phyloP scores from a whole-genome alignment of 2,888 invertebrate species.

The Euproctis similis region DNA sequence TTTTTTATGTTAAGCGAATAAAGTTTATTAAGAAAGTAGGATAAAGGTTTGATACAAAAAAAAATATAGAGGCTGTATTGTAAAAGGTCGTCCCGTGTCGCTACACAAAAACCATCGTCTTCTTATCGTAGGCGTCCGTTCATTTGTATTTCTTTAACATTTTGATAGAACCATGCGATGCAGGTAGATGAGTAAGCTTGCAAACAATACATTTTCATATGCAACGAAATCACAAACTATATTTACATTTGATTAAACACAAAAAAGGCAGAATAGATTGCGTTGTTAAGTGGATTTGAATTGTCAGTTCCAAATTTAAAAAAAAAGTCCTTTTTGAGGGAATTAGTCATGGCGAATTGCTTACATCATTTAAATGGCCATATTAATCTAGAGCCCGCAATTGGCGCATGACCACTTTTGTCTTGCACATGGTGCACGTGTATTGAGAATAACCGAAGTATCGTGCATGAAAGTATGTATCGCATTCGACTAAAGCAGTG shows the following conservation, averaged over 20 bases:
- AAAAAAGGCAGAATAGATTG: no score
- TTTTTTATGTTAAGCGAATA: constrained; percentile 55
- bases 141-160: constrained; percentile 55
- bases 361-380: no score
- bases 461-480: no score
- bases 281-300: no score
- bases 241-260: constrained; percentile 10
- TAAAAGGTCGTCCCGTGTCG: constrained; percentile 66
- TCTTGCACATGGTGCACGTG: no score
- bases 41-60: constrained; percentile 66
- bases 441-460: no score
- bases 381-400: no score
- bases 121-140: constrained; percentile 56
- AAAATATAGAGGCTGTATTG: constrained; percentile 38
- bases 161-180: constrained; percentile 57
- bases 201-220: constrained; percentile 45
- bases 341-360: no score
- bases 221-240: constrained; percentile 4
- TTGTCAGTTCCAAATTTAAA: no score
- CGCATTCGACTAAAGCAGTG: no score
- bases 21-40: constrained; percentile 69
- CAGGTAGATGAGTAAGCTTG: constrained; percentile 62
- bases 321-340: no score
- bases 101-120: constrained; percentile 63
- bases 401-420: no score